phyloP scores from a whole-genome alignment of 2,797 vertebrate species.

The Enteromius paludinosus region DNA sequence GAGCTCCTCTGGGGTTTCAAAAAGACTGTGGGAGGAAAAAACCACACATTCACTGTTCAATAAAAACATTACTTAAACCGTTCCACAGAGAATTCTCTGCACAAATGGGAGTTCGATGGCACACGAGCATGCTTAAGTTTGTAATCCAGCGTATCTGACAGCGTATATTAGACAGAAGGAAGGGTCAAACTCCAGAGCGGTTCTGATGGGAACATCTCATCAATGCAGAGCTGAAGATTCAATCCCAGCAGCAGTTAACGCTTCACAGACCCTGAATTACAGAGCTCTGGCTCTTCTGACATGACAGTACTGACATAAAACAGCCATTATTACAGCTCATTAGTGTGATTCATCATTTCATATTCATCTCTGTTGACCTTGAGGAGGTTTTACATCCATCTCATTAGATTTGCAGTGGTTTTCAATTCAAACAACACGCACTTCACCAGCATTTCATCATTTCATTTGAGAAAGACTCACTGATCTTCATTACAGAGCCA shows the following conservation, averaged over 20 bases:
- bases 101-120: neutral
- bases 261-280: slow-evolving; percentile 2
- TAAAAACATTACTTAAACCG: neutral
- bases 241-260: neutral
- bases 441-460: neutral
- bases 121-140: neutral
- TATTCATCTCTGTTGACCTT: neutral
- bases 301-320: neutral
- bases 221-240: neutral
- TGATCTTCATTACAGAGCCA: neutral
- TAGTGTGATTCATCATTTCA: neutral
- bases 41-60: neutral
- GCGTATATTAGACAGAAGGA: neutral
- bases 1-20: neutral
- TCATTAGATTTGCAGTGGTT: neutral
- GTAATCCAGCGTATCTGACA: neutral
- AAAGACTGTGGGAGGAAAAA: neutral
- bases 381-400: neutral
- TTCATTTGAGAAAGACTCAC: neutral
- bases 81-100: neutral
- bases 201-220: neutral
- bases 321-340: neutral
- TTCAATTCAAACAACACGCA: neutral
- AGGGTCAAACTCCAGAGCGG: neutral
- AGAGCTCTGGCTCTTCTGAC: neutral